Evolutionary conservation across 2,888 invertebrate species (phyloP), one percentile per base, ranked within the genome.

Genomic region (Aromia moschata): DNA sequence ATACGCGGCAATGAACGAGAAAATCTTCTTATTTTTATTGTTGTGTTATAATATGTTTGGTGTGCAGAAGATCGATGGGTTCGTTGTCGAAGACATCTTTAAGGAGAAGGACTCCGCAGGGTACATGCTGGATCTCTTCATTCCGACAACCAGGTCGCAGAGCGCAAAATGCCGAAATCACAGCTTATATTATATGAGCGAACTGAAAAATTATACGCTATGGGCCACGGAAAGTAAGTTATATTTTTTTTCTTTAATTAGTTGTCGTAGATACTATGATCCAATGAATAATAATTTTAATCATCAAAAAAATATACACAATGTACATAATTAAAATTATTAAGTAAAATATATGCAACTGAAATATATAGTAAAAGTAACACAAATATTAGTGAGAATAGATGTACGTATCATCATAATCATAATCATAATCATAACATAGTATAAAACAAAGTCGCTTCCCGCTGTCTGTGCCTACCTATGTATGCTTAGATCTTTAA

Each of bases 191-290:
- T 71, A 71, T 52, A 20, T 62, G 40, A 43, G 67, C 20, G 68
- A 71, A 37, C 45, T 71, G 25, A 64, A 56, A 36, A 64, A 67
- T 30, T 63, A 68, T 16, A 67, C 61, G 14, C 43, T 70, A 11
- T 72, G 72, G 71, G 72, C 72, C 0, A 65, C 65, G 14, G 68
- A 72, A 43, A 72, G 72, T 72, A 64, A 63, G 68, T 70, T 36
- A 10, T 16, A 47, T 9, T 31, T 15, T 15, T 5, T 15, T 49
- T 20, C 25, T 25, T 25, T 25, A 25, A 25, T n/a, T n/a, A n/a
- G n/a, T n/a, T n/a, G n/a, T n/a, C n/a, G n/a, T n/a, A n/a, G n/a
- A n/a, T n/a, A n/a, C n/a, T n/a, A n/a, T n/a, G n/a, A n/a, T n/a
- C n/a, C n/a, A n/a, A n/a, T n/a, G n/a, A n/a, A n/a, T n/a, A n/a